A percentile compares a stretch with the other conserved stretches of the same genome.
Conservation (phyloP, 2,113 vertebrate genomes). For the pig (Sus scrofa) region DNA sequence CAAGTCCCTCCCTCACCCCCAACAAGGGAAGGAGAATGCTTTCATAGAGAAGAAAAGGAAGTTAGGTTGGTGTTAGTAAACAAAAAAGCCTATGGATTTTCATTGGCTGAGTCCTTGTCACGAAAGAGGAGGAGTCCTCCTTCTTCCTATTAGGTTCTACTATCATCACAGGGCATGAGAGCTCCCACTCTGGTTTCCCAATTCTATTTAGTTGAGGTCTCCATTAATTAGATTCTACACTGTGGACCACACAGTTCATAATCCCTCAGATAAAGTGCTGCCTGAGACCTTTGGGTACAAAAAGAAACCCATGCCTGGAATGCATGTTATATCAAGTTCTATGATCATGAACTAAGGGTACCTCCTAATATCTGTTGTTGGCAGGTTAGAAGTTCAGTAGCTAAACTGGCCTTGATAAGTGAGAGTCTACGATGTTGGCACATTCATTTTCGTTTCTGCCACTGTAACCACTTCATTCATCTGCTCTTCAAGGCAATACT, state of each 20-base stretch:
- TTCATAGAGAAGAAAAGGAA: not conserved
- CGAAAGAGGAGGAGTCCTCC: not conserved
- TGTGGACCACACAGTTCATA: not conserved
- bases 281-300: not conserved
- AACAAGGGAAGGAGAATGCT: not conserved
- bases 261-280: not conserved
- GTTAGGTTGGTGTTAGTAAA: not conserved
- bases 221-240: not conserved
- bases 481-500: not conserved
- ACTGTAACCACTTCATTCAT: not conserved
- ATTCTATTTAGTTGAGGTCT: not conserved
- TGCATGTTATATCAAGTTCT: not conserved
- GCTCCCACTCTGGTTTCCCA: not conserved
- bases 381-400: not conserved
- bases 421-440: not conserved
- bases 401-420: not conserved
- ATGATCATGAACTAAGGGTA: not conserved
- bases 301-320: not conserved
- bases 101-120: not conserved
- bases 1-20: not conserved
- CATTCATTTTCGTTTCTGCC: not conserved
- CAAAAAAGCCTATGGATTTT: not conserved
- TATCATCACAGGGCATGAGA: not conserved
- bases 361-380: not conserved
- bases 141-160: not conserved